Conservation (phyloP, 2,888 invertebrate genomes). For the Palloptera scutellata region DNA sequence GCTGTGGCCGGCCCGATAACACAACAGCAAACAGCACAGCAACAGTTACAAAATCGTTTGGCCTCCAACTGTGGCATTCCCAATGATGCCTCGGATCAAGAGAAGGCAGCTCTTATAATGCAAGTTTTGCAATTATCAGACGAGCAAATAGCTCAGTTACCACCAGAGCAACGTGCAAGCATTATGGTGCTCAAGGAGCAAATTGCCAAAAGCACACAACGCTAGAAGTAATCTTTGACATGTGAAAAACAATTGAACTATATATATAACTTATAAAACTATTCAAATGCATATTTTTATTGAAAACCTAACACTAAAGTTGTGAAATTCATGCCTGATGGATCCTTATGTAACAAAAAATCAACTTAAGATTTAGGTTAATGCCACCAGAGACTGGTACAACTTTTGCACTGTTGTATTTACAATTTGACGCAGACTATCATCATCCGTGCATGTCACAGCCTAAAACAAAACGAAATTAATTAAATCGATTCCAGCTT, state of each 20-base stretch:
- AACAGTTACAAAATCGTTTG: constrained; percentile 69
- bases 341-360: no score
- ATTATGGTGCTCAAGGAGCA: constrained; percentile 96
- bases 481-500: not conserved
- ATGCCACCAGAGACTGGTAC: constrained; percentile 78
- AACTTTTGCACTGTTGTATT: constrained; percentile 85
- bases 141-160: constrained; percentile 95
- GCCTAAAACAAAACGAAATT: constrained; percentile 65
- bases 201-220: constrained; percentile 86
- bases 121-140: constrained; percentile 97
- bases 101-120: constrained; percentile 97
- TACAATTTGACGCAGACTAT: constrained; percentile 81
- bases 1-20: constrained; percentile 35
- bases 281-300: not conserved
- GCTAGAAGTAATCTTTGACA: constrained; percentile 39
- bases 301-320: not conserved
- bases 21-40: constrained; percentile 57
- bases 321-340: not conserved
- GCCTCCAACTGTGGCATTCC: constrained; percentile 71
- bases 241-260: constrained; percentile 10
- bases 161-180: constrained; percentile 94
- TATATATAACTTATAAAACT: no score
- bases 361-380: constrained; percentile 37
- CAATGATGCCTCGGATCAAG: constrained; percentile 89
- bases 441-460: constrained; percentile 83